Evolutionary conservation across 2,888 invertebrate genomes (phyloP), one percentile per base, ranked within the genome.

Genomic region (Himalopsyche kuldschensis): DNA sequence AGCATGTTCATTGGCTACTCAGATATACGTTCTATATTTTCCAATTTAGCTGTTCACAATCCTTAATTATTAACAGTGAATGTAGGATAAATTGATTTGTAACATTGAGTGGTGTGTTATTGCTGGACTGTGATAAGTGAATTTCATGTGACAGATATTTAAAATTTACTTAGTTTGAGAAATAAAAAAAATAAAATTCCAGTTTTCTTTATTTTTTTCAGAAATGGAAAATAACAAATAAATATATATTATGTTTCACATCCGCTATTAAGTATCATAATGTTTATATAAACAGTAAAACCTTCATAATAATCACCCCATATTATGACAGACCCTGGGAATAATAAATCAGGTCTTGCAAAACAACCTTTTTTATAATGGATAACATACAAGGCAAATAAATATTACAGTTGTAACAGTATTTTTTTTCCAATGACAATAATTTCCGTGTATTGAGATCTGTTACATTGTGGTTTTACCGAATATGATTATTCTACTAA

Each of bases 81-180:
- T 55, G 20, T 55, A 55, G 24, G 20, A 55, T 55, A 55, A 75
- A 30, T 75, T 75, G 32, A 31, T 75, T 75, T 31, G 75, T 75
- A 31, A 75, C 27, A 10, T 31, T 31, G 30, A 31, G 32, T 31
- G 32, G 5, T 75, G 32, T 75, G 15, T 75, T 75, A 75, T 75
- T 75, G 75, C 32, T 75, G 63, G n/a, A 79, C 75, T 48, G 75
- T 80, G 48, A 79, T 80, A 82, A n/a, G 75, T 63, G 47, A 69
- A 69, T 31, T 47, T 78, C 48, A 15, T 41, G 20, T 55, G 55
- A 55, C 55, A 55, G 55, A 55, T 55, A 24, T 55, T 55, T 55
- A 41, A 11, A 41, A 41, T 41, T n/a, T n/a, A 20, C 24, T 55
- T 55, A 4, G 55, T 55, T 55, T 20, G 55, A 55, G 20, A 55